Evolutionary conservation across 2,113 vertebrate species (phyloP).

Genomic region (Callocephalon fimbriatum): DNA sequence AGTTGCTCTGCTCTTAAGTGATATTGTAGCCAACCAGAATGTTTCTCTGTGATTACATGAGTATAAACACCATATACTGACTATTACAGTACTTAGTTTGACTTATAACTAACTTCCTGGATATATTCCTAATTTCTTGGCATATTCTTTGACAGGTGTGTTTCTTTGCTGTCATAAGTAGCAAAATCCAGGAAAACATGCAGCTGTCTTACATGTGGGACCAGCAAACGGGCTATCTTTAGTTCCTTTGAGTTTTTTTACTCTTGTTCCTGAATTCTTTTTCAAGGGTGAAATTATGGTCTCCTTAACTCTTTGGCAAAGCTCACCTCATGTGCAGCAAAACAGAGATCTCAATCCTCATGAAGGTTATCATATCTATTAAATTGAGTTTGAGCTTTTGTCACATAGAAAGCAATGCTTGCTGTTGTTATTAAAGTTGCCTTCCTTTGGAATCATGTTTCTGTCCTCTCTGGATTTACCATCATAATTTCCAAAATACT

Average conservation of each 20-base stretch:
- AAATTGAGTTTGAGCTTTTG: constrained; percentile 22
- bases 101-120: neutral
- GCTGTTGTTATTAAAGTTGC: neutral
- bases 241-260: neutral
- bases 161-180: constrained; percentile 25
- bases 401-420: neutral
- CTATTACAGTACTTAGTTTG: neutral
- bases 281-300: neutral
- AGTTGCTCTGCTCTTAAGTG: neutral
- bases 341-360: neutral
- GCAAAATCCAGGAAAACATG: neutral
- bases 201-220: neutral
- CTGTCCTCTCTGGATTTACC: constrained; percentile 12
- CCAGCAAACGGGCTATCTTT: neutral
- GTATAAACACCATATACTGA: neutral
- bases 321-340: neutral
- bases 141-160: neutral
- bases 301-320: neutral
- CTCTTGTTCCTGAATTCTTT: neutral
- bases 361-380: neutral
- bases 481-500: neutral
- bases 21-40: neutral
- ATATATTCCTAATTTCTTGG: neutral
- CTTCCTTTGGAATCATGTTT: constrained; percentile 20
- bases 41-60: neutral